These are phyloP conservation scores for Sylvia atricapilla DNA, from an alignment of 2,113 vertebrate genomes.

Conservation along the genomic window DNA sequence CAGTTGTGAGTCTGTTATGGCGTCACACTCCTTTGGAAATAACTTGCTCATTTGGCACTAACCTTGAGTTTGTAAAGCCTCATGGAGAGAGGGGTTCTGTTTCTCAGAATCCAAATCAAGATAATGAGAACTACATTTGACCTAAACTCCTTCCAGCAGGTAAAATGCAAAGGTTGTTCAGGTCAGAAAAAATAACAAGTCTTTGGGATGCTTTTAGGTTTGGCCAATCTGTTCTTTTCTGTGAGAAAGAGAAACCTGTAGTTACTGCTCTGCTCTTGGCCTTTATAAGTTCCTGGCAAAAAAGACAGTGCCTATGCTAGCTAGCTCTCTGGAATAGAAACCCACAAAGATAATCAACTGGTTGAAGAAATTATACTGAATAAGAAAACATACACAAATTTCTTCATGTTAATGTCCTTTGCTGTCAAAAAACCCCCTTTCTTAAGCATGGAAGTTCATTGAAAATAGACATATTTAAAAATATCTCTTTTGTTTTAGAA, in stretches of 20 bases:
- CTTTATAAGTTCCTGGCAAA: neutral
- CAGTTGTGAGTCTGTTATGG: neutral
- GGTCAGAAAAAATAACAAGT: neutral
- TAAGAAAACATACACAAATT: neutral
- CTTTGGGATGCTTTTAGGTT: neutral
- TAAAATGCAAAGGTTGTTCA: neutral
- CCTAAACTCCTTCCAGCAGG: neutral
- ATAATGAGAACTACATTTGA: neutral
- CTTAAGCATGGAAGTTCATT: neutral
- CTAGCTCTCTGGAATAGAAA: neutral
- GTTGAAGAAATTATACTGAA: neutral
- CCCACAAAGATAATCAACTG: neutral
- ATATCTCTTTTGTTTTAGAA: slow-evolving; percentile 77
- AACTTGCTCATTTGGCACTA: neutral
- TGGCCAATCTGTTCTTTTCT: neutral
- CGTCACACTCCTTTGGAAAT: neutral
- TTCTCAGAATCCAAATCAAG: neutral
- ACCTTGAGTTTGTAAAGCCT: neutral
- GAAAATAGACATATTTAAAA: neutral
- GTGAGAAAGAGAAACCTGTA: neutral
- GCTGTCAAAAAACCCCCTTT: neutral
- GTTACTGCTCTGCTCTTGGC: neutral
- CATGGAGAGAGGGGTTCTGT: neutral
- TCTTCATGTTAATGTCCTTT: neutral
- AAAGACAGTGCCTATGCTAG: neutral